Evolutionary conservation across 2,797 vertebrate genomes (phyloP).

Genomic region (Setipinna tenuifilis): DNA sequence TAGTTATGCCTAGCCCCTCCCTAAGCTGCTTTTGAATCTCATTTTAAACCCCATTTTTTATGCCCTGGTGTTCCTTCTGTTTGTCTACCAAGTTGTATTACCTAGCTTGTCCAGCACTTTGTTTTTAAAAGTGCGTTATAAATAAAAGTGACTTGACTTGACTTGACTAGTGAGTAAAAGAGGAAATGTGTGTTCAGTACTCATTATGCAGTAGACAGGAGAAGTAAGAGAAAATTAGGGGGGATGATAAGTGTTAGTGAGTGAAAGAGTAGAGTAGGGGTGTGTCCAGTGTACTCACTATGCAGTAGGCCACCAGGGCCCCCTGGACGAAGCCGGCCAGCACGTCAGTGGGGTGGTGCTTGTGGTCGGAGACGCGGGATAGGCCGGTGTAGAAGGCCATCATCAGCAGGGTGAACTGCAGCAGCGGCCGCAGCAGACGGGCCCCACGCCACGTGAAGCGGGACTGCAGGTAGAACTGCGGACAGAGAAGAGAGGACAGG

Average conservation of each 20-base stretch:
- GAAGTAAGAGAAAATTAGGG: neutral
- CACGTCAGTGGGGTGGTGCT: constrained; percentile 95
- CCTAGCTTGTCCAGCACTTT: too few species aligned
- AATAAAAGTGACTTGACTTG: too few species aligned
- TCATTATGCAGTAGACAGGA: neutral
- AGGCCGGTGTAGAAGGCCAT: constrained; percentile 98
- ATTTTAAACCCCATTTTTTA: too few species aligned
- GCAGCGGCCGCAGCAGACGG: constrained; percentile 91
- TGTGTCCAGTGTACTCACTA: constrained; percentile 81
- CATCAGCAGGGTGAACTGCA: constrained; percentile 98
- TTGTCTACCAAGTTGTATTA: too few species aligned
- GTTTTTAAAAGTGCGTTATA: too few species aligned
- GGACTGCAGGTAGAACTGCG: constrained; percentile 97
- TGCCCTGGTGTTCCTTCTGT: too few species aligned
- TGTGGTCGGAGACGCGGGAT: constrained; percentile 95
- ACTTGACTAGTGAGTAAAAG: too few species aligned
- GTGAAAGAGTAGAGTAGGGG: neutral
- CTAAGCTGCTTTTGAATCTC: too few species aligned
- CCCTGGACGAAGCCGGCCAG: constrained; percentile 95
- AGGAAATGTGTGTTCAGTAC: too few species aligned
- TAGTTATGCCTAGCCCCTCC: too few species aligned
- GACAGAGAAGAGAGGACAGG: constrained; percentile 40
- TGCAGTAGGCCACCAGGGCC: constrained; percentile 96
- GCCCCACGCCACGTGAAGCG: constrained; percentile 98
- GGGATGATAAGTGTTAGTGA: too few species aligned